Conservation (phyloP, 2,113 vertebrate genomes). For the Urocynchramus pylzowi region DNA sequence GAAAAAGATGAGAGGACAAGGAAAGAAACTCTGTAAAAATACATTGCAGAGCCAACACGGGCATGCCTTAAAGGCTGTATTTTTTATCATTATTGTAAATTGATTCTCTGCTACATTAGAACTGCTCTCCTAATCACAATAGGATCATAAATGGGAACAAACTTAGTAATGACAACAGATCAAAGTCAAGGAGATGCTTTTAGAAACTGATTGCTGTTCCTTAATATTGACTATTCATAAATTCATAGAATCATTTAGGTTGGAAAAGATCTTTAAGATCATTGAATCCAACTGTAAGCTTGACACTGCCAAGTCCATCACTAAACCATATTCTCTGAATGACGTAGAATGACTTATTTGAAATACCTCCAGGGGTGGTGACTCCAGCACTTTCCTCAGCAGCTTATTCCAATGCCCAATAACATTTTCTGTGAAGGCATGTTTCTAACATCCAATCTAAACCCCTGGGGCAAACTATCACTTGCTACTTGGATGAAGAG, state of each 20-base stretch:
- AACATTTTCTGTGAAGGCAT: background rate
- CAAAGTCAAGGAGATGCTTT: background rate
- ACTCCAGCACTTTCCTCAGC: background rate
- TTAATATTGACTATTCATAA: background rate
- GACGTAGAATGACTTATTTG: background rate
- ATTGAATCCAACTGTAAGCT: background rate
- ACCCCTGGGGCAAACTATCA: background rate
- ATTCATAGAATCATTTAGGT: background rate
- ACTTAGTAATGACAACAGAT: background rate
- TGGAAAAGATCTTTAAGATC: background rate
- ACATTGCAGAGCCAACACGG: background rate
- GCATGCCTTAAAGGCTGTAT: background rate
- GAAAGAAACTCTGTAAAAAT: background rate
- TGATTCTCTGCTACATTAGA: background rate
- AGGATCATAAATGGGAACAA: background rate
- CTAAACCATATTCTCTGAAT: background rate
- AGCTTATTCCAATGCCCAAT: background rate
- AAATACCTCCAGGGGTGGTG: background rate
- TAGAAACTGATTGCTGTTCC: background rate
- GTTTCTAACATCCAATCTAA: background rate
- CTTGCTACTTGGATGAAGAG: background rate
- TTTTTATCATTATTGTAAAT: background rate
- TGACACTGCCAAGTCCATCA: background rate
- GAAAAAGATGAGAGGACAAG: background rate
- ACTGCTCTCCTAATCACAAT: background rate